Base-by-base conservation (phyloP, 2,888 invertebrate genomes). In the Tetragnatha montana region DNA sequence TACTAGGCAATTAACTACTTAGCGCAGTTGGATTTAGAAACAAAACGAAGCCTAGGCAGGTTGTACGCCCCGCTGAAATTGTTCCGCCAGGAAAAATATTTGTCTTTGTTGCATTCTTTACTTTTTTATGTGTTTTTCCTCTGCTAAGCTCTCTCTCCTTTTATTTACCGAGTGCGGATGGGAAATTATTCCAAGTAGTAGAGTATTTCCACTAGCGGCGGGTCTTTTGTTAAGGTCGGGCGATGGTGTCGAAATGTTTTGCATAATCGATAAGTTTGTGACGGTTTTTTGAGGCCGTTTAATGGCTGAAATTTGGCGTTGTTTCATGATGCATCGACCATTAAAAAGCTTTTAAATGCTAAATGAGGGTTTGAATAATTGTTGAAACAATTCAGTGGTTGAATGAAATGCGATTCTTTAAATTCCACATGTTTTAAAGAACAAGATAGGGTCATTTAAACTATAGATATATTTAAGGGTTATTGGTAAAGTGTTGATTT, bases 1-100 rank as follows among this genome's bases (percentile, higher is more conserved):
- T 71, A 85, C 78, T 70, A 85, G 50, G 85, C 85, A 85, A 85
- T 85, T 85, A 85, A 78, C 85, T 76, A 85, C 85, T 85, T 78
- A 85, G 69, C 85, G 50, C 6, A 51, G 50, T 19, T 12, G 70
- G 69, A 85, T 85, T 51, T 49, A 70, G 78, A 70, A 85, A 78
- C 78, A 85, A 85, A 79, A 49, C 49, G 17, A 12, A 69, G 21
- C 35, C 49, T 50, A 76, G 50, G 21, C 19, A 51, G 50, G 22
- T n/a, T n/a, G 47, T 12, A 19, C 49, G 83, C 50, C 21, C 50
- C 50, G 85, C 51, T 78, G 78, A 85, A 85, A 85, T 22, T 75
- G 47, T 84, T 84, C 68, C 19, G 78, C 21, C 50, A 22, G n/a
- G 21, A 50, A 78, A 75, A 78, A 78, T 78, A 79, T 85, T 85